Conservation (phyloP, 2,888 invertebrate species). For the Stictocephala bisonia region DNA sequence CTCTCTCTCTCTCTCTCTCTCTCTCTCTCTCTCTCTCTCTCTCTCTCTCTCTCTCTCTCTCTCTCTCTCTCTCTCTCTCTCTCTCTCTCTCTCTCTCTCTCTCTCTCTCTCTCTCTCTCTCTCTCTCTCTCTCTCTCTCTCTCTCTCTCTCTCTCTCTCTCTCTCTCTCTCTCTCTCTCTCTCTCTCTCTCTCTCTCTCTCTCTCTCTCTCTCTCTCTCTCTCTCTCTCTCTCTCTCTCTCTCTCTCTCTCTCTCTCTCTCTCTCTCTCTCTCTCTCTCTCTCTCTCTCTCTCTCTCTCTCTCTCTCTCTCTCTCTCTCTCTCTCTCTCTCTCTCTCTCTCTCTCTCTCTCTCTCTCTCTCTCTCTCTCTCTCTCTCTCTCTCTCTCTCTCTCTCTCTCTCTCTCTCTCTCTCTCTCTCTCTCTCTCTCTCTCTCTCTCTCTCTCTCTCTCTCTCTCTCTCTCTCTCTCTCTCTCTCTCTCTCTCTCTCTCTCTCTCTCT, state of each 20-base stretch:
- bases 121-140: constrained; percentile 1
- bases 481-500: no score
- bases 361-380: constrained; percentile 5
- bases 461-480: no score
- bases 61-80: neutral
- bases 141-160: constrained; percentile 21
- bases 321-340: constrained; percentile 9
- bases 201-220: constrained; percentile 1
- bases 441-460: no score
- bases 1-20: no score
- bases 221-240: neutral
- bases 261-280: neutral
- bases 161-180: constrained; percentile 11
- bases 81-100: constrained; percentile 34
- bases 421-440: no score
- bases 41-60: constrained; percentile 6
- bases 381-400: neutral
- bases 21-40: constrained; percentile 6
- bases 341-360: constrained; percentile 1
- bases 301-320: neutral
- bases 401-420: constrained; percentile 13
- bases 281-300: neutral
- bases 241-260: constrained; percentile 1
- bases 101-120: constrained; percentile 28
- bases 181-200: constrained; percentile 14